phyloP scores from a whole-genome alignment of 2,113 vertebrate genomes.

The Equus quagga region DNA sequence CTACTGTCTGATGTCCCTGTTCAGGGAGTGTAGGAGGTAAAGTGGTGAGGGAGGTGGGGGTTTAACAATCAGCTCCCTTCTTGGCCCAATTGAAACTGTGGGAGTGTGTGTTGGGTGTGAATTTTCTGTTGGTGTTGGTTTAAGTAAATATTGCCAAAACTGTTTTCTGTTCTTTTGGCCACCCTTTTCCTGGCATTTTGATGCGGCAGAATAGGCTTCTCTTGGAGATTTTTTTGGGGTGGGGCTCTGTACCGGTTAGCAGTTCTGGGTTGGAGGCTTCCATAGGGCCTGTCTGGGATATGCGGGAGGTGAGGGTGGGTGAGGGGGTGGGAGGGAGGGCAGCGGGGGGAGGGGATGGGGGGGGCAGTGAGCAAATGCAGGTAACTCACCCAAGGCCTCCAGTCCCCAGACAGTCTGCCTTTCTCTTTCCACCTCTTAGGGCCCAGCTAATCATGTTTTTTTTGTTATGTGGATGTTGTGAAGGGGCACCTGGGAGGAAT shows the following conservation, averaged over 20 bases:
- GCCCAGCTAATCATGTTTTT: neutral
- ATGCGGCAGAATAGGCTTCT: neutral
- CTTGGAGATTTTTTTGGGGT: neutral
- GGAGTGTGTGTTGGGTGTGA: neutral
- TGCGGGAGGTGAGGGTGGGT: too few species aligned
- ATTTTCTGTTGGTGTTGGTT: neutral
- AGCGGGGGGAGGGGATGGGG: too few species aligned
- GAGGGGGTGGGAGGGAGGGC: too few species aligned
- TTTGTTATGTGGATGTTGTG: neutral
- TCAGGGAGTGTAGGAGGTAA: neutral
- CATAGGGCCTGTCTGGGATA: neutral
- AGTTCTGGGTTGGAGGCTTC: neutral
- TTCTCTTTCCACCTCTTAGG: neutral
- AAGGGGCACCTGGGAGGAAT: neutral
- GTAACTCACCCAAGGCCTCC: neutral
- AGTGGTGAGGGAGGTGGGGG: rapidly evolving
- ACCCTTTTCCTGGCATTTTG: neutral
- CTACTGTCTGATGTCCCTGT: neutral
- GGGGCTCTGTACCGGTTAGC: neutral
- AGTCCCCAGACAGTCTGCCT: neutral
- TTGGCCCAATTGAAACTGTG: neutral
- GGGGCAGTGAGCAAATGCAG: neutral
- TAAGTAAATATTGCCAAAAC: neutral
- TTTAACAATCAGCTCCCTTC: neutral
- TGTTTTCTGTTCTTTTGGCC: neutral